Conservation (phyloP, 2,113 vertebrate species). For the Peromyscus polionotus region DNA sequence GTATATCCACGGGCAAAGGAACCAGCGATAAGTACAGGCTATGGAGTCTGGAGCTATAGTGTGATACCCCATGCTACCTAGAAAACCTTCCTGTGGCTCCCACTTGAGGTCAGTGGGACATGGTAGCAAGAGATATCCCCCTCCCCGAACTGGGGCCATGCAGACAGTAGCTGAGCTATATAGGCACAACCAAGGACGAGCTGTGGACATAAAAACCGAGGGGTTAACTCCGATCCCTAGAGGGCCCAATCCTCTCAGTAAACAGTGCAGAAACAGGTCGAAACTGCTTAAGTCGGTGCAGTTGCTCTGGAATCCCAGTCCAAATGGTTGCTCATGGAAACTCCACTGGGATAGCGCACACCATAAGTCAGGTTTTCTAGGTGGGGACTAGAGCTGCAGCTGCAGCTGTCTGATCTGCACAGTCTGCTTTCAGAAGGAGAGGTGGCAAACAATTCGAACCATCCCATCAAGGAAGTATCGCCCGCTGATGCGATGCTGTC, state of each 20-base stretch:
- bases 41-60: background rate
- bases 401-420: accelerated
- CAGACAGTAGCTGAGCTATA: background rate
- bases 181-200: background rate
- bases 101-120: background rate
- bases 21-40: background rate
- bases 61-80: accelerated
- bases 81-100: background rate
- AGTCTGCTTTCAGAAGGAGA: background rate
- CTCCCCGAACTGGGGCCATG: background rate
- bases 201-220: too few relatives aligned
- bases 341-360: background rate
- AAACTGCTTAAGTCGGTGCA: too few relatives aligned
- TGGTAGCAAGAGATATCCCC: too few relatives aligned
- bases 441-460: background rate
- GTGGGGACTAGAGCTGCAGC: background rate
- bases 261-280: too few relatives aligned
- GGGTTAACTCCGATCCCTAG: background rate
- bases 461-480: background rate
- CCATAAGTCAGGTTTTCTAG: background rate
- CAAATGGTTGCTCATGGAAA: background rate
- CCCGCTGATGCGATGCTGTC: accelerated
- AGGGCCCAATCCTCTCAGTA: too few relatives aligned
- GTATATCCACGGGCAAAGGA: background rate
- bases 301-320: background rate